phyloP scores from a whole-genome alignment of 1,140 invertebrate species.

The Amphibalanus amphitrite region DNA sequence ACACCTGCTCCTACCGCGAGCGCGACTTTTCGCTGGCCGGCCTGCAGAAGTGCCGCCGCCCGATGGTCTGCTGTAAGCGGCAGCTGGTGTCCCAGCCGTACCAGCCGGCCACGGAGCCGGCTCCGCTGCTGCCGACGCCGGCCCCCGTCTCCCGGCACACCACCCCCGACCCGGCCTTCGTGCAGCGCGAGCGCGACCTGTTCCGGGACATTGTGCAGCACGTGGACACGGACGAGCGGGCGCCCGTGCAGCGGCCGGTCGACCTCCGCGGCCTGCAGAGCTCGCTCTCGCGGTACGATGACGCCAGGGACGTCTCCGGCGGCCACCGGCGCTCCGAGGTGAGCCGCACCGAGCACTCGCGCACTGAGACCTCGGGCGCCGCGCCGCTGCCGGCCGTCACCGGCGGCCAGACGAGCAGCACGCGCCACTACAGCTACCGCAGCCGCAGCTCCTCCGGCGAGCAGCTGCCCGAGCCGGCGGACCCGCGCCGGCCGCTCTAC shows the following conservation, averaged over 20 bases:
- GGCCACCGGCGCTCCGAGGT: neutral
- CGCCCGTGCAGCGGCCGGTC: neutral
- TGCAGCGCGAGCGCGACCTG: neutral
- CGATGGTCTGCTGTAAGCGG: neutral
- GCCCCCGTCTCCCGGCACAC: no score
- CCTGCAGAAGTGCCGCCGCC: neutral
- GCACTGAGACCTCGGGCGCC: neutral
- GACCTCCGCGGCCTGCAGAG: neutral
- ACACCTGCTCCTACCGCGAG: neutral
- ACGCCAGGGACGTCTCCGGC: neutral
- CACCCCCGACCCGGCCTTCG: neutral
- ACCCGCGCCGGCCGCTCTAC: neutral
- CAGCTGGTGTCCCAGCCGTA: no score
- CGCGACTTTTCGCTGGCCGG: neutral
- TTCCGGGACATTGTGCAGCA: neutral
- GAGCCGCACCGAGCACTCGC: no score
- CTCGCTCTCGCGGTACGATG: neutral
- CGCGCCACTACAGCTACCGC: neutral
- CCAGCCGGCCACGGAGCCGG: neutral
- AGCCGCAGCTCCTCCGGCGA: neutral
- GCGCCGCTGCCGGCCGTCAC: neutral
- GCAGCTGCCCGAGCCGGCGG: no score
- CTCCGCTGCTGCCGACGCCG: neutral
- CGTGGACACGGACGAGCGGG: neutral
- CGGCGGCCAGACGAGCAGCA: neutral